Percentiles rank a stretch among this genome's conserved stretches.
phyloP scores from a whole-genome alignment of 2,113 vertebrate species.

The Corythaeola cristata region DNA sequence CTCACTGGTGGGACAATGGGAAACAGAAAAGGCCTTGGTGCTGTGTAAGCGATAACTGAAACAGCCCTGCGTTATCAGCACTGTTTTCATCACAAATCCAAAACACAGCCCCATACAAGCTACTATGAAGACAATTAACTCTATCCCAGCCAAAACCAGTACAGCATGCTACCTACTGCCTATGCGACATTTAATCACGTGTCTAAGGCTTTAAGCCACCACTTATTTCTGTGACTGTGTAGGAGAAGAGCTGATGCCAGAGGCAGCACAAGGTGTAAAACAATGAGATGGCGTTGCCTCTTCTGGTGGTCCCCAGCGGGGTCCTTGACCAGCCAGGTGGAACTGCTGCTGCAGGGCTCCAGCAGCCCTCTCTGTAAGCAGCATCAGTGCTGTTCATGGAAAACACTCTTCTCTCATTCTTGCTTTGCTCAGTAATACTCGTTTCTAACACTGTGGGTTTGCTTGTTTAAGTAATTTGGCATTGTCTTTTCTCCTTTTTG shows the following conservation, averaged over 20 bases:
- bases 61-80: not conserved
- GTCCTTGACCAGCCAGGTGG: not conserved
- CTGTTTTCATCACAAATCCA: not conserved
- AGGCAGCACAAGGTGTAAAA: not conserved
- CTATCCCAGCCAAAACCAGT: not conserved
- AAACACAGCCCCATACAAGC: not conserved
- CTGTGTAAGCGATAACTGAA: not conserved
- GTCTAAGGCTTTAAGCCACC: not conserved
- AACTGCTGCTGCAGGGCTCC: not conserved
- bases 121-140: not conserved
- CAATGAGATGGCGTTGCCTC: not conserved
- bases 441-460: not conserved
- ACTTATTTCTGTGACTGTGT: not conserved
- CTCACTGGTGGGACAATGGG: not conserved
- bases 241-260: not conserved
- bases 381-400: no score
- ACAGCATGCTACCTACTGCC: not conserved
- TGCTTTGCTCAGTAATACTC: not conserved
- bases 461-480: not conserved
- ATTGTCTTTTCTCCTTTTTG: not conserved
- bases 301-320: not conserved
- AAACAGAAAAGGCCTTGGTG: not conserved
- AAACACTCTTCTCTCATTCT: not conserved
- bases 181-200: not conserved
- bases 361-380: not conserved